Evolutionary conservation across 2,113 vertebrate genomes (phyloP), one percentile per base, ranked within the genome.

Genomic region (Nyctereutes procyonoides): DNA sequence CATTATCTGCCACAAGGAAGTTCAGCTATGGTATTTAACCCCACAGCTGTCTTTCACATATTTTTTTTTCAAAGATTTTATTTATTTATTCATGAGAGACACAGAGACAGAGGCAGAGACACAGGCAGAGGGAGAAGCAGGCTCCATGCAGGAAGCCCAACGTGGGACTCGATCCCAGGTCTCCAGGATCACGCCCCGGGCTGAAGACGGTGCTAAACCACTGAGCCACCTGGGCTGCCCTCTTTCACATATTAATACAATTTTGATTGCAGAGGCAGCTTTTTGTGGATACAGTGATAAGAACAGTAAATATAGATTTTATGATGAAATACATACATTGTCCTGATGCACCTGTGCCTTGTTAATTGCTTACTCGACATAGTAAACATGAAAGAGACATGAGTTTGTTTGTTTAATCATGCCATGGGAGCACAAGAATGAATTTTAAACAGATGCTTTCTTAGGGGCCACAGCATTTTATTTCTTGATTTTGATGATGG

Each of bases 301-400:
- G 22, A 53, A 88, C 19, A 88, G 35, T 88, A 80, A 88, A 74
- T 56, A 86, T 28, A 81, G 51, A 91, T 76, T 91, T 95, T 48
- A 74, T 80, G 67, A 22, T 80, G 65, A 88, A 90, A 79, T 28
- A 28, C 1, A 60, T 32, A 65, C 38, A 73, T 48, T 60, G 55
- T 80, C 32, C 60, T 79, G 62, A 43, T 26, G 56, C 30, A 58
- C n/a, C 63, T 69, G 65, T 43, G 30, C 69, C 28, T 88, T 67
- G 26, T 76, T 91, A 9, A 58, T 35, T 88, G 77, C 55, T 87
- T 55, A 24, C 19, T 48, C 51, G 51, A 90, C n/a, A 92, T 22
- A 74, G 85, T 30, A 88, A 96, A 89, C 20, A 69, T 38, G 38
- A 63, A 65, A 38, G n/a, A 84, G 71, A 88, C 10, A 35, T 8